Conservation (phyloP, 2,113 vertebrate species). For the Vicugna pacos region DNA sequence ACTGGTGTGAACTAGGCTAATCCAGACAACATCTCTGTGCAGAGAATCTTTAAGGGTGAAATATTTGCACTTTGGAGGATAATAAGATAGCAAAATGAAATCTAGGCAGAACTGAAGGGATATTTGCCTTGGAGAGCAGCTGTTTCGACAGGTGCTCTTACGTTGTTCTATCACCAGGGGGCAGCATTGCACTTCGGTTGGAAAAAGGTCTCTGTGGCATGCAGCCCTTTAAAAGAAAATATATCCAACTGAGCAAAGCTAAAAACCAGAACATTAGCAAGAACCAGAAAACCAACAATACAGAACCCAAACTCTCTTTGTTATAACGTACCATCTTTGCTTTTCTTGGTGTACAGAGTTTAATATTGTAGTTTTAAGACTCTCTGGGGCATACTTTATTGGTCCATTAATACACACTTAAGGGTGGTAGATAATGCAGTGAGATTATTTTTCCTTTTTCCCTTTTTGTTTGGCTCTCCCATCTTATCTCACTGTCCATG, state of each 20-base stretch:
- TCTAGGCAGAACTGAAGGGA: background rate
- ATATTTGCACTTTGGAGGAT: slow-evolving; percentile 58
- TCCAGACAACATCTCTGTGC: slow-evolving; percentile 66
- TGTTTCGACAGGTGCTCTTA: slow-evolving; percentile 40
- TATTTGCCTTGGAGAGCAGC: background rate
- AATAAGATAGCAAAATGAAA: slow-evolving; percentile 61
- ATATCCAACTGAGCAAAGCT: slow-evolving; percentile 73
- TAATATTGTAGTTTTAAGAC: slow-evolving; percentile 73
- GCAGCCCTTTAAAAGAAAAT: slow-evolving; percentile 79
- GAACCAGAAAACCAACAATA: slow-evolving; percentile 73
- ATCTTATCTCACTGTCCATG: background rate
- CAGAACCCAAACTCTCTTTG: slow-evolving; percentile 74
- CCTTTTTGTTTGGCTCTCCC: slow-evolving; percentile 25
- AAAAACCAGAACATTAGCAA: slow-evolving; percentile 74
- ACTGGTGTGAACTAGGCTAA: slow-evolving; percentile 72
- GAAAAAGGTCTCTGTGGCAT: background rate
- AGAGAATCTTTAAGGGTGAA: slow-evolving; percentile 71
- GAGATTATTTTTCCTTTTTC: slow-evolving; percentile 38
- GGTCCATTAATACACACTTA: slow-evolving; percentile 59
- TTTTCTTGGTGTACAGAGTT: slow-evolving; percentile 59
- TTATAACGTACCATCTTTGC: slow-evolving; percentile 62
- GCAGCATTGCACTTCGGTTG: slow-evolving; percentile 88
- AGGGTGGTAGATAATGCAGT: slow-evolving; percentile 53
- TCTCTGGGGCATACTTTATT: slow-evolving; percentile 61
- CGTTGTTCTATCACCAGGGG: slow-evolving; percentile 77